Evolutionary conservation across 2,888 invertebrate genomes (phyloP), one percentile per base, ranked within the genome.

Genomic region (Thereva unica): DNA sequence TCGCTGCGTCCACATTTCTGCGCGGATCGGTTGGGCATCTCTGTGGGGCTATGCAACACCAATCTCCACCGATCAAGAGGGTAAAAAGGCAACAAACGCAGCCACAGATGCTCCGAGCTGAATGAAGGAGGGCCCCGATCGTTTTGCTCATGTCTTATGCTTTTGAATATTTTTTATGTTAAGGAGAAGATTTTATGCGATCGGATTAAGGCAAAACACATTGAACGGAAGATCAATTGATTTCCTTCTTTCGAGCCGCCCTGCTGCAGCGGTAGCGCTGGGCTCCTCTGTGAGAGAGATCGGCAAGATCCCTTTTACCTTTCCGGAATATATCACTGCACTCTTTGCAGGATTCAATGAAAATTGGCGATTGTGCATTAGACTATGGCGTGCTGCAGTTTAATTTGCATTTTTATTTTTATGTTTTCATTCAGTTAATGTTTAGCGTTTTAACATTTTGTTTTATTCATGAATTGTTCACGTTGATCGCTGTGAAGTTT

Each of bases 341-440:
- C 37, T 7, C 59, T 38, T 37, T 12, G 34, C 40, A n/a, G 49
- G 61, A 61, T 61, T 49, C 41, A 61, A 41, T 49, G 61, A 50
- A 53, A 53, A 61, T 61, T 50, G 35, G 9, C 61, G 50, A 61
- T 61, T 61, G 61, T 61, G 23, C 23, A 61, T 61, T 61, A 61
- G 61, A 49, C 35, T 34, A 23, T 23, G 23, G 23, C 23, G 23
- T 38, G 50, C 12, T 35, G 50, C 61, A 61, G 61, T 61, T 61
- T 50, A 61, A 61, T 61, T 61, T 61, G 50, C 61, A 61, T 61
- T 61, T 61, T 61, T 61, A 61, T 61, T 61, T 61, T 61, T 61
- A 61, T 61, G 61, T 61, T 61, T 61, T 61, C 50, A 61, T 61
- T 61, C 61, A 61, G 23, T 23, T 23, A 23, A 23, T 23, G 23